phyloP scores from a whole-genome alignment of 2,888 invertebrate genomes.

The Drosophila mettleri region DNA sequence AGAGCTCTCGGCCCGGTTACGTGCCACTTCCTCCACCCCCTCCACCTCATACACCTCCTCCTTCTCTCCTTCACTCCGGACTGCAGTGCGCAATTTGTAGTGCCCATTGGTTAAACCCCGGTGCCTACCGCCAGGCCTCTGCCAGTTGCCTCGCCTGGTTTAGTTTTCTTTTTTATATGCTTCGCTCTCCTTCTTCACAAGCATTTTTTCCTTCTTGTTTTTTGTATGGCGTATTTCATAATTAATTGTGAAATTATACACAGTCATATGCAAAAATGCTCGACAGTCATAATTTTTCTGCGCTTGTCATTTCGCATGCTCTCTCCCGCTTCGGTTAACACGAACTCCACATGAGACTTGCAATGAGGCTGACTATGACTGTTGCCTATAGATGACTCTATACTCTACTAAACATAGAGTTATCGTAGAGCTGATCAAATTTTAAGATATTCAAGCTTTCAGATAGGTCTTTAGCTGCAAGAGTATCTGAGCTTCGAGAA shows the following conservation, averaged over 20 bases:
- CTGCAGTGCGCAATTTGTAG: slow-evolving; percentile 51
- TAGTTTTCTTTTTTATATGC: slow-evolving; percentile 28
- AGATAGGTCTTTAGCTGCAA: not conserved
- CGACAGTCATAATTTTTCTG: slow-evolving; percentile 64
- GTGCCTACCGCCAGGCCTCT: not conserved
- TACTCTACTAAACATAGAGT: too few species aligned
- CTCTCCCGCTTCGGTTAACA: slow-evolving; percentile 23
- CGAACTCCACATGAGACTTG: not conserved
- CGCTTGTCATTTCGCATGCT: slow-evolving; percentile 58
- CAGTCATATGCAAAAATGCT: slow-evolving; percentile 69
- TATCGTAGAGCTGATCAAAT: too few species aligned
- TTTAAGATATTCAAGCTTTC: too few species aligned
- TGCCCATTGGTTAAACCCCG: slow-evolving; percentile 6
- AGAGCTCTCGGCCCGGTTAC: slow-evolving; percentile 14
- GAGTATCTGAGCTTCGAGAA: slow-evolving; percentile 14
- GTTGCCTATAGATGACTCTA: too few species aligned
- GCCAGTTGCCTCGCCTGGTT: slow-evolving; percentile 12
- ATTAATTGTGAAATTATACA: slow-evolving; percentile 80
- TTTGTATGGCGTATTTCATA: slow-evolving; percentile 70
- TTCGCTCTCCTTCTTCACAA: slow-evolving; percentile 19
- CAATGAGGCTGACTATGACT: too few species aligned
- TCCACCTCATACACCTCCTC: slow-evolving; percentile 3
- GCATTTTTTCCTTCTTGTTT: slow-evolving; percentile 28
- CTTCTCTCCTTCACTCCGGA: not conserved
- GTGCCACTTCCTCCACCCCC: not conserved